Evolutionary conservation across 1,140 invertebrate genomes (phyloP).

Genomic region (Sycophila sp.): DNA sequence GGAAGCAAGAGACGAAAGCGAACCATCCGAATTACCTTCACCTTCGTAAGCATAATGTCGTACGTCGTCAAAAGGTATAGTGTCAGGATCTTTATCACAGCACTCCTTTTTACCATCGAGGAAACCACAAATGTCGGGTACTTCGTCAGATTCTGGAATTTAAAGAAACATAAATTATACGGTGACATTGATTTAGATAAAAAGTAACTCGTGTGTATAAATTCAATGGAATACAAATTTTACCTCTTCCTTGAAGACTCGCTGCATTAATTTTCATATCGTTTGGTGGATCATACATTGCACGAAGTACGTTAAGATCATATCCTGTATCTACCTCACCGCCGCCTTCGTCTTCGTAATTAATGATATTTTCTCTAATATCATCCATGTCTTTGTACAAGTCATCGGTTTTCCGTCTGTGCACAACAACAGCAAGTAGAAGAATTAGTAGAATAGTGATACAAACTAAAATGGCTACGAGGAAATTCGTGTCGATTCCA

Average conservation of each 20-base stretch:
- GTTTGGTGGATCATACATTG: slow-evolving; percentile 71
- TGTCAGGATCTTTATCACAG: slow-evolving; percentile 89
- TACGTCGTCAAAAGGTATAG: slow-evolving; percentile 93
- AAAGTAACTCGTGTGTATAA: background rate
- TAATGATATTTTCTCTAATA: slow-evolving; percentile 96
- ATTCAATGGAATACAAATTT: slow-evolving; percentile 12
- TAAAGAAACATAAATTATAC: background rate
- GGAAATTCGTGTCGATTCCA: slow-evolving; percentile 83
- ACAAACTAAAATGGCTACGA: slow-evolving; percentile 85
- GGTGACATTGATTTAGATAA: background rate
- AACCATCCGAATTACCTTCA: slow-evolving; percentile 90
- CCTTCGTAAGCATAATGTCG: slow-evolving; percentile 97
- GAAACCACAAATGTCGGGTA: slow-evolving; percentile 91
- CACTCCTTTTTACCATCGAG: slow-evolving; percentile 88
- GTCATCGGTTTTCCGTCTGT: slow-evolving; percentile 84
- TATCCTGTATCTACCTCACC: slow-evolving; percentile 95
- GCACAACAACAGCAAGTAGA: slow-evolving; percentile 86
- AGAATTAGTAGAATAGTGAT: slow-evolving; percentile 82
- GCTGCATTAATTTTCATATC: slow-evolving; percentile 60
- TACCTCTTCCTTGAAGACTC: slow-evolving; percentile 61
- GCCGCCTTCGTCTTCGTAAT: slow-evolving; percentile 96
- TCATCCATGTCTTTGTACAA: slow-evolving; percentile 94
- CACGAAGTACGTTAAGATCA: slow-evolving; percentile 88
- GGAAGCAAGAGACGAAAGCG: slow-evolving; percentile 91
- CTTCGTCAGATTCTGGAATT: slow-evolving; percentile 65